Evolutionary conservation across 1,140 invertebrate species (phyloP).

Genomic region (Leptonema lineaticorne): DNA sequence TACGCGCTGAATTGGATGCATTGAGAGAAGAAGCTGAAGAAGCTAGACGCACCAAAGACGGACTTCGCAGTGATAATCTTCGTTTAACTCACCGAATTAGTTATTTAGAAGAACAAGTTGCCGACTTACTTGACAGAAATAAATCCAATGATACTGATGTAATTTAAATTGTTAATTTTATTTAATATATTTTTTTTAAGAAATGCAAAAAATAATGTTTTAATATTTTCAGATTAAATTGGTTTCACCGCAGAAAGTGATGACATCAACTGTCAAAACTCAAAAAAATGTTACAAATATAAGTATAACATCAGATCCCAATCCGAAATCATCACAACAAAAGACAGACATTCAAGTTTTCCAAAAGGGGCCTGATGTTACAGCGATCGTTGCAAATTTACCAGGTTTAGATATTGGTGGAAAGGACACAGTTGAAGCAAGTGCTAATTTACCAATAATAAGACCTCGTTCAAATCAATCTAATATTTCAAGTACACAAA

Average conservation of each 20-base stretch:
- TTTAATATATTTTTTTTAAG: not conserved
- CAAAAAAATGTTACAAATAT: conserved; percentile 63
- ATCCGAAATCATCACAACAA: conserved; percentile 43
- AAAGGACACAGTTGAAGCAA: conserved; percentile 41
- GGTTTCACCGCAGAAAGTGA: conserved; percentile 43
- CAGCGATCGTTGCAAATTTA: conserved; percentile 58
- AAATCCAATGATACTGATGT: conserved; percentile 36
- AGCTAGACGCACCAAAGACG: conserved; percentile 62
- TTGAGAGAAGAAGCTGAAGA: conserved; percentile 62
- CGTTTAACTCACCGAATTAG: conserved; percentile 82
- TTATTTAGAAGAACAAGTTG: conserved; percentile 85
- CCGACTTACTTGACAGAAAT: conserved; percentile 60
- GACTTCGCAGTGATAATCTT: conserved; percentile 74
- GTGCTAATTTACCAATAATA: conserved; percentile 50
- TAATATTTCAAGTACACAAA: conserved; percentile 54
- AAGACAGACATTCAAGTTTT: conserved; percentile 64
- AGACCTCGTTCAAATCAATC: conserved; percentile 58
- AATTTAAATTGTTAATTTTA: not conserved
- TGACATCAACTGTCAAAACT: conserved; percentile 43
- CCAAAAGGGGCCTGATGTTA: conserved; percentile 56
- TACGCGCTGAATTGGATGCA: conserved; percentile 57
- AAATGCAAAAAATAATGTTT: not conserved
- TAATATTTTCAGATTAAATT: conserved; percentile 47
- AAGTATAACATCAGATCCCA: conserved; percentile 56
- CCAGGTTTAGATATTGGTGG: conserved; percentile 59